Percentiles rank a stretch among this genome's conserved stretches.
These are phyloP conservation scores for Eupsittula cactorum DNA, from an alignment of 2,113 vertebrate genomes.

Conservation along the genomic window DNA sequence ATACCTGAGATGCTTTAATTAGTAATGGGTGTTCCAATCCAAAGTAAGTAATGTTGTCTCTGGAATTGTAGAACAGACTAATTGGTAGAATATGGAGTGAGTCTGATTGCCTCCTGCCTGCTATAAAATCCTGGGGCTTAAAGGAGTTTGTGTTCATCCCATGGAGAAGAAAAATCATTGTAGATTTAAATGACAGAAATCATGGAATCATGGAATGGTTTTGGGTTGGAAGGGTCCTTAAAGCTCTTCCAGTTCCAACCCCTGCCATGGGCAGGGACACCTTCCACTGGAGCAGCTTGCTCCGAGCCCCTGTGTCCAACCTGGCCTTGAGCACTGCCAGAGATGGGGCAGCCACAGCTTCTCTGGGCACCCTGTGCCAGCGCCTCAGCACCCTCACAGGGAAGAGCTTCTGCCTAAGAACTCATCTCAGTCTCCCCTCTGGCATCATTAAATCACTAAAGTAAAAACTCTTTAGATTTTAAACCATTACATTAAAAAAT, in stretches of 20 bases:
- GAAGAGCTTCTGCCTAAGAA: background rate
- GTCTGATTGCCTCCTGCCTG: background rate
- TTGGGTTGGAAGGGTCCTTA: background rate
- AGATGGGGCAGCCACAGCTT: too few species aligned
- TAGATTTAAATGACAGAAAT: background rate
- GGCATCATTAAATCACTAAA: background rate
- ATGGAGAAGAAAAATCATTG: background rate
- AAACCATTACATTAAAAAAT: background rate
- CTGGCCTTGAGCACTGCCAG: background rate
- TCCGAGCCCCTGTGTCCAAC: too few species aligned
- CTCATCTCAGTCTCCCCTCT: background rate
- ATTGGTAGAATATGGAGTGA: background rate
- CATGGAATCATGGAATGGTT: background rate
- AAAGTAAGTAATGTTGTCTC: background rate
- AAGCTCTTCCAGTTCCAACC: background rate
- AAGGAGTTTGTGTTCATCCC: background rate
- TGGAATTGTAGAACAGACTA: background rate
- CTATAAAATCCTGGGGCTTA: background rate
- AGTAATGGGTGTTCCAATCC: background rate
- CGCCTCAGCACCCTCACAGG: background rate
- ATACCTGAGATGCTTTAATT: background rate
- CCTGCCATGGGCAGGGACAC: background rate
- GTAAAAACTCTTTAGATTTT: background rate
- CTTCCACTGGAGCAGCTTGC: background rate
- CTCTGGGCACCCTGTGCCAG: background rate